These are phyloP conservation scores for Lepus oiostolus DNA, from an alignment of 2,797 vertebrate species.

Conservation along the genomic window DNA sequence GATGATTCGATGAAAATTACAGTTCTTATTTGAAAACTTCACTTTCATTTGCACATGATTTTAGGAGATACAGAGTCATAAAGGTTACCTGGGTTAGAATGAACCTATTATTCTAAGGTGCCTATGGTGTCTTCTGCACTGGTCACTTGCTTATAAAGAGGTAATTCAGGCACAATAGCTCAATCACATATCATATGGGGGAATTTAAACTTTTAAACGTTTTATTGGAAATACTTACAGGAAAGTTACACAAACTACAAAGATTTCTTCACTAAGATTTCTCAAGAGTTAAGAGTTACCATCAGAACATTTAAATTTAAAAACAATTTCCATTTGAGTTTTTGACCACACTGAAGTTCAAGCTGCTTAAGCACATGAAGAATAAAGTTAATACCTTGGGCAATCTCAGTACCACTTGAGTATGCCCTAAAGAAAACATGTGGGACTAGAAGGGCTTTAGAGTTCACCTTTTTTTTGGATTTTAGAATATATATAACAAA, in stretches of 20 bases:
- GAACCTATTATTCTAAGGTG: neutral
- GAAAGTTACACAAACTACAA: conserved; percentile 47
- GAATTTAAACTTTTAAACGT: neutral
- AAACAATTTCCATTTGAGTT: conserved; percentile 11
- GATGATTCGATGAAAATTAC: conserved; percentile 34
- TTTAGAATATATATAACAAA: neutral
- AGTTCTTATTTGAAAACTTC: conserved; percentile 43
- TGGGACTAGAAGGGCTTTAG: neutral
- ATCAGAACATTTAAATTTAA: conserved; percentile 21
- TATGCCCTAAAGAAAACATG: neutral
- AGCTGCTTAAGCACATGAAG: conserved; percentile 9
- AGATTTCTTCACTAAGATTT: conserved; percentile 41
- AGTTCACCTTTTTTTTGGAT: neutral
- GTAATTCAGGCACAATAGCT: neutral
- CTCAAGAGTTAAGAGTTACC: conserved; percentile 9
- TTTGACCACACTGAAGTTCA: neutral
- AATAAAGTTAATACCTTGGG: neutral
- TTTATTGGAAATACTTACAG: neutral
- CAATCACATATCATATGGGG: neutral
- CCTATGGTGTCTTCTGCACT: neutral
- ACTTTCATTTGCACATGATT: conserved; percentile 17
- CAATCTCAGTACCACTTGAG: neutral
- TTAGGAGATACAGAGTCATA: neutral
- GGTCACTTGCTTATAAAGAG: neutral
- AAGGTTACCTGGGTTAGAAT: neutral